phyloP scores from a whole-genome alignment of 2,113 vertebrate species.

The Merops nubicus region DNA sequence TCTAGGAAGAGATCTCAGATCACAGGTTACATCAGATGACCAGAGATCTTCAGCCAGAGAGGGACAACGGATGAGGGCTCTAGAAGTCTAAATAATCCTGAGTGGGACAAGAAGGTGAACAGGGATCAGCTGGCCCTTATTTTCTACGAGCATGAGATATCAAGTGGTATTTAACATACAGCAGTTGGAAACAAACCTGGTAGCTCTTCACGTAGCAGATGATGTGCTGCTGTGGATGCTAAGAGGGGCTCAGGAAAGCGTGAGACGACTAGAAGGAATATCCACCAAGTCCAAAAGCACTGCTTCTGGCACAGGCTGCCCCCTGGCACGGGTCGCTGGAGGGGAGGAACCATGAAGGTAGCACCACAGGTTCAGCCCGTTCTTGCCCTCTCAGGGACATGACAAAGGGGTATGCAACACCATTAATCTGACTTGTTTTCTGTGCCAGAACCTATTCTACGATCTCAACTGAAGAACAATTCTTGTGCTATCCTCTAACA shows the following conservation, averaged over 20 bases:
- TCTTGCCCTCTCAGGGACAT: not conserved
- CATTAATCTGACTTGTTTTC: not conserved
- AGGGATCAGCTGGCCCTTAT: not conserved
- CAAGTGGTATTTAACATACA: not conserved
- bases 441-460: not conserved
- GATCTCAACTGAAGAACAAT: not conserved
- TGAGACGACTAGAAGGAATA: not conserved
- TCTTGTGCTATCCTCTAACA: not conserved
- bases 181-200: not conserved
- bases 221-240: not conserved
- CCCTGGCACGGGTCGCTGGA: not conserved
- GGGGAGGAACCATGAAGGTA: not conserved
- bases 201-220: not conserved
- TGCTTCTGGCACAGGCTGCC: not conserved
- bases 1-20: not conserved
- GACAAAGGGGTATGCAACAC: not conserved
- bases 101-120: not conserved
- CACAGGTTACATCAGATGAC: not conserved
- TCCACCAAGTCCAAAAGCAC: not conserved
- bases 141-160: not conserved
- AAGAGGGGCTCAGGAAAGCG: not conserved
- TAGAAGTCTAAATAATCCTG: not conserved
- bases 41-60: not conserved
- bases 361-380: not conserved
- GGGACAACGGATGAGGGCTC: accelerated